Conservation (phyloP, 2,797 vertebrate species). For the Cossypha heuglini region DNA sequence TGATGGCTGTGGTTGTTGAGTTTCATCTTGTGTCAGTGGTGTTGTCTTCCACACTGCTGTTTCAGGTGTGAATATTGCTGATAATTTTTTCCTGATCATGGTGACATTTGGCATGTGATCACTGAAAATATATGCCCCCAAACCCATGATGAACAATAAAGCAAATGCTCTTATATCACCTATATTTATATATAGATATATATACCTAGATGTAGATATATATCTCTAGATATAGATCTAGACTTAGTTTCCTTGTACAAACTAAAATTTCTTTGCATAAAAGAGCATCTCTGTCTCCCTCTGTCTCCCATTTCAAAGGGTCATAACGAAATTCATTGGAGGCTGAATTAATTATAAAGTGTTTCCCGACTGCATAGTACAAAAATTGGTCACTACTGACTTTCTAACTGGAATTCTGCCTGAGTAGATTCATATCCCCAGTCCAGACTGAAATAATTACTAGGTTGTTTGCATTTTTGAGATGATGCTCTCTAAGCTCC, state of each 20-base stretch:
- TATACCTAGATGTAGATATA: no score
- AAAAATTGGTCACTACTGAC: background rate
- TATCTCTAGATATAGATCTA: background rate
- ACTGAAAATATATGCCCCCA: background rate
- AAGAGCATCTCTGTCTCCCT: background rate
- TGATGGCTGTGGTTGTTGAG: background rate
- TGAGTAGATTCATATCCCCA: background rate
- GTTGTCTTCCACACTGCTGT: fast-evolving
- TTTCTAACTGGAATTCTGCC: background rate
- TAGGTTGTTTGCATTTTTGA: background rate
- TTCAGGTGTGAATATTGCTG: background rate
- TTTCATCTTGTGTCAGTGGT: background rate
- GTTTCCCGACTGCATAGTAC: fast-evolving
- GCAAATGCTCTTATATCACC: background rate
- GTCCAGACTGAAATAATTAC: background rate
- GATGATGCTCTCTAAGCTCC: background rate
- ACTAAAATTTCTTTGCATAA: background rate
- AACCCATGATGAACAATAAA: background rate
- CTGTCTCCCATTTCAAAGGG: background rate
- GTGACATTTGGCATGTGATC: background rate
- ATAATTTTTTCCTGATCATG: background rate
- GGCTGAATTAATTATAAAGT: background rate
- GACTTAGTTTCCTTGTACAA: background rate
- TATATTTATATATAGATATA: no score
- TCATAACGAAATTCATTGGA: background rate